phyloP scores from a whole-genome alignment of 1,140 invertebrate species.

The Drosophila grimshawi region DNA sequence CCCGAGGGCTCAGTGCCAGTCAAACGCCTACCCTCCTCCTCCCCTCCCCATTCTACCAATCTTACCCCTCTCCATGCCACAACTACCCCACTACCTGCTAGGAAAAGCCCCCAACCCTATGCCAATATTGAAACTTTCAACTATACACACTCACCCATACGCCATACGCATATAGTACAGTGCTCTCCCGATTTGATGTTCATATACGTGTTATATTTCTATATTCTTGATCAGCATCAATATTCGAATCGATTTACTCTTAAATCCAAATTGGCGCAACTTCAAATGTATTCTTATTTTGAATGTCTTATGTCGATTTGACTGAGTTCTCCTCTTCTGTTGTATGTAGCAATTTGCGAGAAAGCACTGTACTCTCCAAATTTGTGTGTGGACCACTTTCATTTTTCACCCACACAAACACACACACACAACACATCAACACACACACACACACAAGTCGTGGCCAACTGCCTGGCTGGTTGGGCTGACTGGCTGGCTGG shows the following conservation, averaged over 20 bases:
- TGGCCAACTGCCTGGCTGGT: no score
- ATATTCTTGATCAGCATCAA: no score
- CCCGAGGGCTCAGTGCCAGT: conserved; percentile 31
- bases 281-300: not conserved
- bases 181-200: not conserved
- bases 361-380: conserved; percentile 1
- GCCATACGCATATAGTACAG: conserved; percentile 15
- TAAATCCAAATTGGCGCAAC: no score
- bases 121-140: conserved; percentile 81
- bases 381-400: conserved; percentile 68
- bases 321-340: no score
- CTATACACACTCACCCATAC: conserved; percentile 55
- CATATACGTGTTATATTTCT: no score
- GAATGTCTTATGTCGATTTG: no score
- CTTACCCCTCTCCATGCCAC: no score
- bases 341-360: not conserved
- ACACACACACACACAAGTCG: not conserved
- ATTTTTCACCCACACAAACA: conserved; percentile 46
- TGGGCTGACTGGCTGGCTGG: conserved; percentile 8
- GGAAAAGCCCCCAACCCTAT: conserved; percentile 27
- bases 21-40: conserved; percentile 2
- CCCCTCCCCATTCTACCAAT: not conserved
- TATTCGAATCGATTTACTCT: no score
- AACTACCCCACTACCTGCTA: not conserved
- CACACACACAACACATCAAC: not conserved